phyloP scores from a whole-genome alignment of 2,113 vertebrate genomes.

The Cyprinus carpio region DNA sequence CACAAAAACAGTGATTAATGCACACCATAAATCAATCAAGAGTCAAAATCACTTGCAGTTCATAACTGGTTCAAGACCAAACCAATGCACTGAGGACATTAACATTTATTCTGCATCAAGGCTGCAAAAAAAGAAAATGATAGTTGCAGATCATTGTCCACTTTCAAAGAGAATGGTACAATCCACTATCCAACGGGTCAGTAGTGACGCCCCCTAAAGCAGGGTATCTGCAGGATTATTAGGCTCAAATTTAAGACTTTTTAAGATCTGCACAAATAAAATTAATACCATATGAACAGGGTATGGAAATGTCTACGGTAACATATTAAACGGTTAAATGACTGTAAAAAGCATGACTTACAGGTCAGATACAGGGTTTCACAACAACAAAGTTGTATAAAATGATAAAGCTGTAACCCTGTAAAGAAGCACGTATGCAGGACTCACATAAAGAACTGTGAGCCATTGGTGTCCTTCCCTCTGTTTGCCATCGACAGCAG shows the following conservation, averaged over 20 bases:
- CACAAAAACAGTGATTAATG: slow-evolving; percentile 70
- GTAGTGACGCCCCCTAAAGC: too few species aligned
- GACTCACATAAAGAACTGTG: slow-evolving; percentile 99
- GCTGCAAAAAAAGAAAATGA: not conserved
- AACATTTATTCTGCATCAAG: not conserved
- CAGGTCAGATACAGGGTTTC: too few species aligned
- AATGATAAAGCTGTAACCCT: too few species aligned
- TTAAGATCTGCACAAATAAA: too few species aligned
- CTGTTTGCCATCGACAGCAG: slow-evolving; percentile 98
- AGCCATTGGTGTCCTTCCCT: slow-evolving; percentile 98
- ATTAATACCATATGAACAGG: too few species aligned
- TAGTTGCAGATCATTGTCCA: not conserved
- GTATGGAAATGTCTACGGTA: too few species aligned
- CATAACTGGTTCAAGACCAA: not conserved
- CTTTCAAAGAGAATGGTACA: not conserved
- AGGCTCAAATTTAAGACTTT: too few species aligned
- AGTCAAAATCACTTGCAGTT: slow-evolving; percentile 21
- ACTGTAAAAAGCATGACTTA: too few species aligned
- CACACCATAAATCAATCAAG: slow-evolving; percentile 12
- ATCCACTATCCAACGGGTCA: too few species aligned
- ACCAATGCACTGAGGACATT: not conserved
- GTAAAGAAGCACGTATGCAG: not conserved
- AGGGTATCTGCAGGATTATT: too few species aligned
- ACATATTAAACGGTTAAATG: too few species aligned
- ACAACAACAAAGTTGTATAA: too few species aligned